Evolutionary conservation across 2,113 vertebrate genomes (phyloP), one percentile per base, ranked within the genome.

Genomic region (Sarotherodon lohbergeri): DNA sequence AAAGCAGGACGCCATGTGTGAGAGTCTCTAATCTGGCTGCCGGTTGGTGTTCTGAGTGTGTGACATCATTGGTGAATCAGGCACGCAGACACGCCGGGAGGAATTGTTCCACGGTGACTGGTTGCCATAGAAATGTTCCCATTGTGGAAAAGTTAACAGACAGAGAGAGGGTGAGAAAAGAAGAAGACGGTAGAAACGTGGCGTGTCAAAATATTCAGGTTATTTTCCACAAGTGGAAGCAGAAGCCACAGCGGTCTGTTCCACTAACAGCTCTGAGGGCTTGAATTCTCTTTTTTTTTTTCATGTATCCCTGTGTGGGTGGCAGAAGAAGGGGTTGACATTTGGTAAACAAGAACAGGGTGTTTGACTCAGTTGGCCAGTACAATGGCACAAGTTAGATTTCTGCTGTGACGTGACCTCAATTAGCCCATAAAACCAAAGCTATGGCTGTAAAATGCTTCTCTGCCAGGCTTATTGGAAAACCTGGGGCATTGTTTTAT

Each of bases 101-200:
- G 97, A 96, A 96, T 96, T 94, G 96, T 96, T 97, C 97, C 97
- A 96, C 95, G 94, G 97, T 95, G 97, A 98, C 97, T 94, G 90
- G 98, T 98, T 99, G 96, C 97, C 96, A 98, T 97, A 97, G 98
- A 97, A 97, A 98, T 97, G 95, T 96, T 97, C 94, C 95, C 96
- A 91, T 96, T 96, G 96, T 95, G 93, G 90, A 80, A 91, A 90
- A 94, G 81, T 90, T 90, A 86, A 88, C 29, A 59, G 24, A 66
- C 3, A 63, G 41, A 79, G 85, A 54, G 61, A 36, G 32, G 57
- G 61, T 14, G 82, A 76, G 29, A 83, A 55, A 76, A 29, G 39
- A 68, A 41, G 46, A 50, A 54, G 17, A 55, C 43, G 27, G 61
- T 16, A 41, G 84, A 82, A 76, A 89, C 27, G 89, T 87, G 91